Evolutionary conservation across 1,140 invertebrate species (phyloP).

Genomic region (Bactericera cockerelli): DNA sequence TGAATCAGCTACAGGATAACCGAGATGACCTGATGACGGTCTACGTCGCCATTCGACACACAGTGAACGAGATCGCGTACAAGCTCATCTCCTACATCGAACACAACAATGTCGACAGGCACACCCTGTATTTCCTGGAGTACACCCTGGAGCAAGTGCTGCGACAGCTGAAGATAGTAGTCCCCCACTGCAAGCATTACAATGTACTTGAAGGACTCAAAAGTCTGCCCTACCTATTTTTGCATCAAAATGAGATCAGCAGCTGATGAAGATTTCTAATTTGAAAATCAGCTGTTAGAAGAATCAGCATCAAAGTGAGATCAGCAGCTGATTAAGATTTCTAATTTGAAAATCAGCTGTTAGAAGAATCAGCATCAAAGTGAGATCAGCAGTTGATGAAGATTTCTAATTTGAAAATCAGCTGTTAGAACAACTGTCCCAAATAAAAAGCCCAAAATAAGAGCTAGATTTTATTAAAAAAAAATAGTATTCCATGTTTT

Average conservation of each 20-base stretch:
- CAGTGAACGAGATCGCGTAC: not conserved
- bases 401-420: no score
- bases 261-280: no score
- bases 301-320: not conserved
- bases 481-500: no score
- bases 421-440: no score
- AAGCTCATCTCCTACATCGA: constrained; percentile 3
- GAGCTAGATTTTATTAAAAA: no score
- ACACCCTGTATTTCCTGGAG: not conserved
- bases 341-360: no score
- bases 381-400: no score
- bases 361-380: no score
- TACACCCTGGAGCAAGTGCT: constrained; percentile 3
- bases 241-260: not conserved
- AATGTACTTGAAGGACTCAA: not conserved
- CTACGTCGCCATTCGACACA: not conserved
- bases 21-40: not conserved
- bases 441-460: no score
- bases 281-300: no score
- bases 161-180: not conserved
- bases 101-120: not conserved
- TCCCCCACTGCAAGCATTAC: not conserved
- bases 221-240: not conserved
- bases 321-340: no score
- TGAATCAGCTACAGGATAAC: not conserved